A percentile compares a stretch with the other conserved stretches of the same genome.
phyloP scores from a whole-genome alignment of 2,888 invertebrate species.

The Volucella inflata region DNA sequence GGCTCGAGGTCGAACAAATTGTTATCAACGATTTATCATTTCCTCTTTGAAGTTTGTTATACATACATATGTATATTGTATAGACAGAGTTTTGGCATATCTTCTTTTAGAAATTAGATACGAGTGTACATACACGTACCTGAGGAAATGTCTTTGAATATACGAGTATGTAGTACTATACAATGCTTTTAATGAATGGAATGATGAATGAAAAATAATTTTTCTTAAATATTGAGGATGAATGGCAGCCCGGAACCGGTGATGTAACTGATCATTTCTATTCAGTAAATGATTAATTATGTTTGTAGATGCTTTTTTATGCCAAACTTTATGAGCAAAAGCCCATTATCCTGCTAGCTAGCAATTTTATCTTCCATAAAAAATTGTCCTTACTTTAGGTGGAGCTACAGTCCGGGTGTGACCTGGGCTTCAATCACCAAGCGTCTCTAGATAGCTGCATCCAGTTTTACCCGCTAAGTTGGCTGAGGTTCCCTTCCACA shows the following conservation, averaged over 20 bases:
- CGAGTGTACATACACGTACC: not conserved
- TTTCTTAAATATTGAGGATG: not conserved
- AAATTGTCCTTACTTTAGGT: no score
- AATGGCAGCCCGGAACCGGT: not conserved
- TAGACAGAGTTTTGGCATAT: not conserved
- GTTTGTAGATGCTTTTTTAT: no score
- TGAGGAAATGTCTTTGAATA: conserved; percentile 25
- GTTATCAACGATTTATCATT: conserved; percentile 39
- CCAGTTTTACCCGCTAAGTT: no score
- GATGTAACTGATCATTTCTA: not conserved
- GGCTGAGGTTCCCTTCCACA: no score
- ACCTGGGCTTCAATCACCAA: no score
- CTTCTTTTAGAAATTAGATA: conserved; percentile 29
- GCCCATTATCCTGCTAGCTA: no score
- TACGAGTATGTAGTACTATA: conserved; percentile 29
- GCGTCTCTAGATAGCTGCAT: no score
- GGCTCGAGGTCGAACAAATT: conserved; percentile 6
- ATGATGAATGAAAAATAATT: conserved; percentile 34
- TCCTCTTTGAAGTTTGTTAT: conserved; percentile 11
- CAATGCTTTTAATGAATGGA: conserved; percentile 25
- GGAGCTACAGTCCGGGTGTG: no score
- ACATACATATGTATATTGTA: no score
- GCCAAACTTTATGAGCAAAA: no score
- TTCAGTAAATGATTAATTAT: not conserved
- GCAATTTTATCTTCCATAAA: no score